Base-by-base conservation (phyloP, 2,888 invertebrate genomes). In the Meandrusa payeni region DNA sequence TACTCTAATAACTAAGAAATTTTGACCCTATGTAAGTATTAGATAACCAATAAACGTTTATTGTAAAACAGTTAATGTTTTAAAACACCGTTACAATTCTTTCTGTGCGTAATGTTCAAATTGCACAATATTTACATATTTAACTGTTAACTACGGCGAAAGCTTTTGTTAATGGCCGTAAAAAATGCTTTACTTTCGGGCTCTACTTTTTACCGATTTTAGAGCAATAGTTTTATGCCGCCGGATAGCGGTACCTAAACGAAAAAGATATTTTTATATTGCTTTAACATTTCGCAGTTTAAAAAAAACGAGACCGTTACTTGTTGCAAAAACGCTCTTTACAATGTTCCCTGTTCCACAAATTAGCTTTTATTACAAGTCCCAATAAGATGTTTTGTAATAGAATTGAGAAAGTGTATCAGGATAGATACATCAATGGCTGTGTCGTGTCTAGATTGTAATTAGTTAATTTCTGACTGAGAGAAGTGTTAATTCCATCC, bases 191-290 rank as follows among this genome's bases (percentile, higher is more conserved):
- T 63, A 76, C 57, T 68, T 77, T 73, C 59, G 72, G 68, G 80
- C 38, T 79, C 80, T 67, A 82, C 76, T 86, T 86, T 85, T 86
- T 86, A 85, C 72, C 63, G 65, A 77, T 76, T 65, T 49, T 69
- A 59, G 76, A 59, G 73, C 76, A 73, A 67, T 64, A 56, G 56
- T 54, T 64, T 66, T 60, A 56, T 45, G 53, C 53, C 54, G 10
- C 34, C 56, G 48, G 54, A 38, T 50, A 61, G 62, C 68, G 63
- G 68, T 67, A 60, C 71, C 64, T 64, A 66, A 57, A 68, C 70
- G 78, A 80, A 78, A 76, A 74, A 79, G 79, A 81, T 52, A 82
- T 77, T 63, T 64, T 61, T 64, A 64, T 64, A 59, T 58, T 51
- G 57, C 55, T 47, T 46, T 24, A 55, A 56, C 48, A 49, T 43